phyloP scores from a whole-genome alignment of 2,797 vertebrate genomes.

The Notamacropus eugenii region DNA sequence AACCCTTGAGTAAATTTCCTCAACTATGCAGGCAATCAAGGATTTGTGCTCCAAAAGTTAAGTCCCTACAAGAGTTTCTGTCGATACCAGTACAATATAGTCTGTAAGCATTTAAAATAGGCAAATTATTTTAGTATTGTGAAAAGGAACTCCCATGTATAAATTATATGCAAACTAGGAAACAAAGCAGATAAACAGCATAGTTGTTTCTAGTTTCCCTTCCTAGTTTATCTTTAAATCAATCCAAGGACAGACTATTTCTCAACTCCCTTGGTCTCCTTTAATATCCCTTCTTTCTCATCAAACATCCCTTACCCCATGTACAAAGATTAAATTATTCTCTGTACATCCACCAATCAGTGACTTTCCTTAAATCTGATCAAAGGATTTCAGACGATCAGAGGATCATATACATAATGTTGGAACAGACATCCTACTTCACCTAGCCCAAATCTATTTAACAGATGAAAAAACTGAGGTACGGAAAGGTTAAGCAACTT shows the following conservation, averaged over 20 bases:
- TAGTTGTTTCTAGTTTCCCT: not conserved
- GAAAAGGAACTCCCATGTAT: not conserved
- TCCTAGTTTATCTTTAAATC: not conserved
- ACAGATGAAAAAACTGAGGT: conserved; percentile 12
- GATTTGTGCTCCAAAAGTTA: not conserved
- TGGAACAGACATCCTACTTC: not conserved
- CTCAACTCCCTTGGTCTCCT: not conserved
- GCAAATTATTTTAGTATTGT: not conserved
- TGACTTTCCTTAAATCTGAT: not conserved
- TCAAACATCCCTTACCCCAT: not conserved
- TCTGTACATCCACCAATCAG: not conserved
- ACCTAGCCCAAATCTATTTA: not conserved
- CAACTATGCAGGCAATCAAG: not conserved
- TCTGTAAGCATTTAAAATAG: not conserved
- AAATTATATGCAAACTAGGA: not conserved
- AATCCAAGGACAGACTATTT: not conserved
- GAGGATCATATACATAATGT: not conserved
- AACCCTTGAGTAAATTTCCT: not conserved
- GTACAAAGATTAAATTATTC: not conserved
- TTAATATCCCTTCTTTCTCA: not conserved
- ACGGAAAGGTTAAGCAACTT: not conserved
- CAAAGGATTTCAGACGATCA: not conserved
- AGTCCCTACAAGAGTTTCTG: not conserved
- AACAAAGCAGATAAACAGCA: not conserved
- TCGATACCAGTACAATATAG: not conserved